A percentile compares a stretch with the other conserved stretches of the same genome.
These are phyloP conservation scores for Anabas testudineus DNA, from an alignment of 2,797 vertebrate species.

Conservation along the genomic window DNA sequence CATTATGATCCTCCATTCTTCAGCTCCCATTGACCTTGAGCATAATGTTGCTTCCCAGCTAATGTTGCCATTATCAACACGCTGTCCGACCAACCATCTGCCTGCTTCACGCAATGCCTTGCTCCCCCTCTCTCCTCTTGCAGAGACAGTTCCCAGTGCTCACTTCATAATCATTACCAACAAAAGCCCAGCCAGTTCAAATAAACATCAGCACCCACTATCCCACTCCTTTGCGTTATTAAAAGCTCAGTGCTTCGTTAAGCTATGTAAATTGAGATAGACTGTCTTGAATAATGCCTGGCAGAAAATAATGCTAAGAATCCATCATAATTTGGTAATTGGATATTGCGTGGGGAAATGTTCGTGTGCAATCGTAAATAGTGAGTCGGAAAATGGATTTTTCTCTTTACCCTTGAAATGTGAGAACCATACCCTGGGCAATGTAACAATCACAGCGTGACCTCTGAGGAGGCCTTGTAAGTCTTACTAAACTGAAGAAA, in stretches of 20 bases:
- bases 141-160: constrained; percentile 64
- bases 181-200: constrained; percentile 75
- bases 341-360: constrained; percentile 55
- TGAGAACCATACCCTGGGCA: constrained; percentile 69
- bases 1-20: constrained; percentile 74
- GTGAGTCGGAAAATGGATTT: constrained; percentile 66
- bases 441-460: constrained; percentile 73
- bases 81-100: constrained; percentile 80
- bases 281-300: constrained; percentile 72
- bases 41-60: constrained; percentile 80
- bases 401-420: constrained; percentile 76
- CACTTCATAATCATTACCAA: constrained; percentile 81
- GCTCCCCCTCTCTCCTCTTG: constrained; percentile 33
- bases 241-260: constrained; percentile 75
- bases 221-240: constrained; percentile 66
- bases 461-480: constrained; percentile 73
- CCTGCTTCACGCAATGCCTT: constrained; percentile 61
- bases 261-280: constrained; percentile 74
- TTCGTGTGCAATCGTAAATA: constrained; percentile 65
- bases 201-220: constrained; percentile 73
- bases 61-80: constrained; percentile 80
- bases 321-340: constrained; percentile 79
- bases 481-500: constrained; percentile 68
- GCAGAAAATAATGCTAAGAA: constrained; percentile 71
- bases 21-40: constrained; percentile 81